These are phyloP conservation scores for Laothoe populi DNA, from an alignment of 2,888 invertebrate genomes.

Conservation along the genomic window DNA sequence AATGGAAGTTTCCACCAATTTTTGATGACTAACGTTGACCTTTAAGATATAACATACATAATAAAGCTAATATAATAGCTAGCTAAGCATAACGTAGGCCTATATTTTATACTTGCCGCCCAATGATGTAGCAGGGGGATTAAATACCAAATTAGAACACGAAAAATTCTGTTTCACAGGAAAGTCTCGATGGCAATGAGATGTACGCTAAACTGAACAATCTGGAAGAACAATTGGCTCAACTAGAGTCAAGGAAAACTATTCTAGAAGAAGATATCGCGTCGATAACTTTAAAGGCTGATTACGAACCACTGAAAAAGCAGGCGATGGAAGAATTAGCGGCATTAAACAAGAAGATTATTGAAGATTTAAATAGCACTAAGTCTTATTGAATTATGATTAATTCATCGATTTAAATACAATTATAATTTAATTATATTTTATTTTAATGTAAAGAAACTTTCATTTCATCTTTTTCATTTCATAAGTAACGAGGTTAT, in stretches of 20 bases:
- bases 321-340: constrained; percentile 83
- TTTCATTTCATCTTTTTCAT: too few species aligned
- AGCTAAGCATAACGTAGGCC: too few species aligned
- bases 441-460: too few species aligned
- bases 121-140: too few species aligned
- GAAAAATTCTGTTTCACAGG: too few species aligned
- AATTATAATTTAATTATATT: background rate
- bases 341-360: constrained; percentile 84
- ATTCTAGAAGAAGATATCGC: constrained; percentile 88
- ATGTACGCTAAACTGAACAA: constrained; percentile 88
- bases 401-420: background rate
- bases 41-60: background rate
- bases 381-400: constrained; percentile 60
- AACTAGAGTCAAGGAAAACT: constrained; percentile 88
- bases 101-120: background rate
- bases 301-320: constrained; percentile 87
- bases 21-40: background rate
- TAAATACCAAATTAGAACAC: too few species aligned
- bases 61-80: background rate
- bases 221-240: constrained; percentile 88
- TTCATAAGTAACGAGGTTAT: too few species aligned
- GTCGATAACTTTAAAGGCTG: constrained; percentile 87
- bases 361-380: constrained; percentile 66
- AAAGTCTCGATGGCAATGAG: constrained; percentile 88
- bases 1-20: background rate